A percentile compares a stretch with the other conserved stretches of the same genome.
Evolutionary conservation across 2,888 invertebrate species (phyloP).

Genomic region (Calliopum simillimum): DNA sequence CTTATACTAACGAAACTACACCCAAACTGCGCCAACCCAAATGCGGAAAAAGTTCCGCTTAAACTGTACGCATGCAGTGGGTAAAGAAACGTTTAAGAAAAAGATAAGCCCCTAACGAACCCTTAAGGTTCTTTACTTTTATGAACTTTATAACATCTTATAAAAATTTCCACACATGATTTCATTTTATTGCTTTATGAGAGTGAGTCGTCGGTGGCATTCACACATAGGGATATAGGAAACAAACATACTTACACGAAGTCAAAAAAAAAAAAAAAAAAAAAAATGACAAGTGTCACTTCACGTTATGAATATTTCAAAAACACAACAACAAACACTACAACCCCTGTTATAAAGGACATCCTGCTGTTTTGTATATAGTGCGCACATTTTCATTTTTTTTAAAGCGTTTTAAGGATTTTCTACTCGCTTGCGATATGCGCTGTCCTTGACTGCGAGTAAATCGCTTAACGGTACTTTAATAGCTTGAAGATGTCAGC

Average conservation of each 20-base stretch:
- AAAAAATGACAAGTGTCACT: constrained; percentile 27
- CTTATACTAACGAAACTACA: no score
- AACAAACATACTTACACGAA: neutral
- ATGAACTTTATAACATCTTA: constrained; percentile 51
- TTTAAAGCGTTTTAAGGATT: neutral
- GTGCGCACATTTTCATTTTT: neutral
- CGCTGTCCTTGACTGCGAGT: constrained; percentile 21
- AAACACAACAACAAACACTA: constrained; percentile 9
- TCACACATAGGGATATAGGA: no score
- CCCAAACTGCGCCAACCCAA: no score
- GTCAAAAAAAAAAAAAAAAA: constrained; percentile 25
- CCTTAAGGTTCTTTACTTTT: constrained; percentile 24
- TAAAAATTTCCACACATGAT: constrained; percentile 67
- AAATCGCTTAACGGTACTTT: neutral
- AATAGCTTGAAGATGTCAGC: constrained; percentile 5
- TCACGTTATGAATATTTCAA: constrained; percentile 47
- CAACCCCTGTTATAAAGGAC: neutral
- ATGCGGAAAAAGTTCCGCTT: no score
- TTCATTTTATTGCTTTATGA: constrained; percentile 67
- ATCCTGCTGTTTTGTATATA: constrained; percentile 2
- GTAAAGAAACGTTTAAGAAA: neutral
- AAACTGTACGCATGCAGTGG: neutral
- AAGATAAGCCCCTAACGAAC: neutral
- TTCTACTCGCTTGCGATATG: neutral
- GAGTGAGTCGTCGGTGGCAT: constrained; percentile 35